Conservation (phyloP, 30 jellyfish, hydroid and myxozoan genomes). For the Aurelia sp. region DNA sequence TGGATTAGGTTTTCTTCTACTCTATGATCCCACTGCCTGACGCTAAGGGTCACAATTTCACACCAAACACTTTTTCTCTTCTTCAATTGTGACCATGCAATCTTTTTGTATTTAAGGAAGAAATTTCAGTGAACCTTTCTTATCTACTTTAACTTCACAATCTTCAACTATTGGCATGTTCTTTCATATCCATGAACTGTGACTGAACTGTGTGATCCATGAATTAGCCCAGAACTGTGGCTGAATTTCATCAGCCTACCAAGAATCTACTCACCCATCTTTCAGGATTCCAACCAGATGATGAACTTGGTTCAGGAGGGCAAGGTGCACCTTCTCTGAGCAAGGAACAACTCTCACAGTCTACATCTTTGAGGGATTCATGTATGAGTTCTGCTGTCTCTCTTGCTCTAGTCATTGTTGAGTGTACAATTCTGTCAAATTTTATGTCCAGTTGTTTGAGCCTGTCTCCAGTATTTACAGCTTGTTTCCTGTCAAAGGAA, state of each 20-base stretch:
- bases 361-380: constrained; percentile 69
- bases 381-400: constrained; percentile 91
- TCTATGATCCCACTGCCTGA: too few relatives aligned
- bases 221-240: neutral
- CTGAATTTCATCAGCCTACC: neutral
- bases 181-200: neutral
- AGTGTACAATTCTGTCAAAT: constrained; percentile 73
- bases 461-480: constrained; percentile 84
- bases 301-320: constrained; percentile 94
- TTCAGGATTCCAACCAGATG: constrained; percentile 80
- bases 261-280: constrained; percentile 70
- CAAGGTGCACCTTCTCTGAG: constrained; percentile 98
- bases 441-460: constrained; percentile 69
- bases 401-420: constrained; percentile 95
- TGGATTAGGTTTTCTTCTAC: too few relatives aligned
- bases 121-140: too few relatives aligned
- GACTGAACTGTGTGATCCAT: too few relatives aligned
- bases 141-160: too few relatives aligned
- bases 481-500: constrained; percentile 74
- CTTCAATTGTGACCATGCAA: too few relatives aligned
- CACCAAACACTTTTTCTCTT: too few relatives aligned
- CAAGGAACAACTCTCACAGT: constrained; percentile 72
- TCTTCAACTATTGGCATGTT: neutral
- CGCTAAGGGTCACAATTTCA: too few relatives aligned
- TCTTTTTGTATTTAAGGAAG: too few relatives aligned